A percentile compares a stretch with the other conserved stretches of the same genome.
Conservation (phyloP, 2,888 invertebrate species). For the Agrochola litura region DNA sequence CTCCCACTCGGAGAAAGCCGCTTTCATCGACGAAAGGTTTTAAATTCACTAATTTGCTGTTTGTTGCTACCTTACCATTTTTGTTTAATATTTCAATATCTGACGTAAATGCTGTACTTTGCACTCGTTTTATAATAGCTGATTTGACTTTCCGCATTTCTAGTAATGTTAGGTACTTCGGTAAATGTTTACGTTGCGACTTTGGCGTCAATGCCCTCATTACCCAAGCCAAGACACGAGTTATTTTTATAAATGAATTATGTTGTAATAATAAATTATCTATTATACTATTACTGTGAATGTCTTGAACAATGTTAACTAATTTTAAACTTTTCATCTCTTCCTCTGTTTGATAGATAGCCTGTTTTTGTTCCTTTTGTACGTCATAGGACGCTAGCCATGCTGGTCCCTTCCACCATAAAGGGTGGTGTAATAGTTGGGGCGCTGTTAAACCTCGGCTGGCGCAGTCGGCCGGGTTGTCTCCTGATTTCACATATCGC, state of each 20-base stretch:
- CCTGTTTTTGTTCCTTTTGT: too few species aligned
- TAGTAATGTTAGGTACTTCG: constrained; percentile 5
- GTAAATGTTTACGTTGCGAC: constrained; percentile 8
- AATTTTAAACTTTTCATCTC: background rate
- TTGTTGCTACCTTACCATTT: too few species aligned
- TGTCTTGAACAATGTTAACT: background rate
- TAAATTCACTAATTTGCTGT: too few species aligned
- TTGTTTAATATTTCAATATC: constrained; percentile 4
- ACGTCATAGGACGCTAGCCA: too few species aligned
- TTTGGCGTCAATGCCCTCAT: constrained; percentile 9
- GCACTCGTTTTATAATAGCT: constrained; percentile 8
- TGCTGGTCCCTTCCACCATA: too few species aligned
- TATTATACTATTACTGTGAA: background rate
- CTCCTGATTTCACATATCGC: too few species aligned
- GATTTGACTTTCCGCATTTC: constrained; percentile 11
- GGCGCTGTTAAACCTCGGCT: too few species aligned
- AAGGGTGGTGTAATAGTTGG: too few species aligned
- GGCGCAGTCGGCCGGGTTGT: too few species aligned
- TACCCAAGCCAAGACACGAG: constrained; percentile 8
- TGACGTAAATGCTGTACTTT: background rate
- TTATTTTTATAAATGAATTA: constrained; percentile 23
- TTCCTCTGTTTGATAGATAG: background rate
- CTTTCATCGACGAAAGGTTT: too few species aligned
- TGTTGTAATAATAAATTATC: constrained; percentile 10
- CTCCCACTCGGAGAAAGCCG: too few species aligned